Evolutionary conservation across 2,113 vertebrate genomes (phyloP).

Genomic region (Petaurus breviceps): DNA sequence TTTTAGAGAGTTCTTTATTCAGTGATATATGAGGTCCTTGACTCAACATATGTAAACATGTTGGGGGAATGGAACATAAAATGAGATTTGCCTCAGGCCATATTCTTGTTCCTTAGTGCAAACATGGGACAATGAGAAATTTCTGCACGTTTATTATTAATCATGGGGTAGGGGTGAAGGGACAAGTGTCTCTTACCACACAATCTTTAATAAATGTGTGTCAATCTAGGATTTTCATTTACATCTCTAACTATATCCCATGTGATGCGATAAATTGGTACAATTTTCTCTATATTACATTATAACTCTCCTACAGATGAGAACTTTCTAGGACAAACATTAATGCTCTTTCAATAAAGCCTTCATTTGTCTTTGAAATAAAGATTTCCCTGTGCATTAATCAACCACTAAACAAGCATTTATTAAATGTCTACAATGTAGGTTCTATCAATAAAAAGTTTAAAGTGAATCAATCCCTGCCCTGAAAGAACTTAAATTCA

Average conservation of each 20-base stretch:
- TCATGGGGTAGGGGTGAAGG: neutral
- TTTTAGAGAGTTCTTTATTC: too few relatives aligned
- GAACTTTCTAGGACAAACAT: slow-evolving; percentile 9
- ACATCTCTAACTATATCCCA: neutral
- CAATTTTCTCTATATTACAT: slow-evolving; percentile 10
- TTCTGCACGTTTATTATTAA: slow-evolving; percentile 22
- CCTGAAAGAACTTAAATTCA: neutral
- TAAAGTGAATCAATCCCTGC: neutral
- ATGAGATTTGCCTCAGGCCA: too few relatives aligned
- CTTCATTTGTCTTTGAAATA: slow-evolving; percentile 20
- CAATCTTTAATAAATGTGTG: slow-evolving; percentile 16
- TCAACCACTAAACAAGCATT: neutral
- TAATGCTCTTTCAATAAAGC: slow-evolving; percentile 30
- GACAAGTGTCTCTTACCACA: neutral
- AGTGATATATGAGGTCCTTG: too few relatives aligned
- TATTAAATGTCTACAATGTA: neutral
- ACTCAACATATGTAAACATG: too few relatives aligned
- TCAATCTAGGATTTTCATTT: neutral
- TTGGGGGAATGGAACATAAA: too few relatives aligned
- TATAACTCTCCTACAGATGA: slow-evolving; percentile 36
- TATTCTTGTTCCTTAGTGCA: neutral
- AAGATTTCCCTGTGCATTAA: neutral
- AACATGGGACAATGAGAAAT: neutral
- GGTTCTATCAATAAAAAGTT: neutral
- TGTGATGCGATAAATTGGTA: slow-evolving; percentile 27